Conservation (phyloP, 2,888 invertebrate genomes). For the Ennomos fuscantarius region DNA sequence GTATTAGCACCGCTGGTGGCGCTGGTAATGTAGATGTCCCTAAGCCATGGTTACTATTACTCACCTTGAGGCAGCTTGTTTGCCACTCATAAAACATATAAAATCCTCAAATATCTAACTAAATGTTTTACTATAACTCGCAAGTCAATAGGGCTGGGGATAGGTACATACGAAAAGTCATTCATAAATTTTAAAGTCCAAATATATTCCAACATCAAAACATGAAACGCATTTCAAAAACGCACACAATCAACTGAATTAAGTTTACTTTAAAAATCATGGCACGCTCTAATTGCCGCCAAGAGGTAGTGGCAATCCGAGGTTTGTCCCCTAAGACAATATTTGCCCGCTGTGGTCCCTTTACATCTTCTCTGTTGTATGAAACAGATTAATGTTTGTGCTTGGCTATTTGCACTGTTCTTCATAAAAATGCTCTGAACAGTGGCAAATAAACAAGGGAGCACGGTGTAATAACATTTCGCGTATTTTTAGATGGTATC, state of each 20-base stretch:
- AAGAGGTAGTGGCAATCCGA: conserved; percentile 61
- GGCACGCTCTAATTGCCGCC: conserved; percentile 80
- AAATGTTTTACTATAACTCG: no score
- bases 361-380: conserved; percentile 80
- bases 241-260: conserved; percentile 62
- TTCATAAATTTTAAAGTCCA: background rate
- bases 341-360: conserved; percentile 73
- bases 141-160: no score
- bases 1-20: no score
- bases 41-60: no score
- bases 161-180: no score
- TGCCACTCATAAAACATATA: no score
- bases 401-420: conserved; percentile 77
- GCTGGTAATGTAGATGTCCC: no score
- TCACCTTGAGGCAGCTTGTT: no score
- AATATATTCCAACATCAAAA: conserved; percentile 2
- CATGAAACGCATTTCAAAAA: conserved; percentile 24
- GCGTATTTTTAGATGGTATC: conserved; percentile 66
- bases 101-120: no score
- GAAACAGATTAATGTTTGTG: conserved; percentile 84
- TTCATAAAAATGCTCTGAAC: conserved; percentile 83
- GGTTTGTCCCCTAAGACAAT: conserved; percentile 80
- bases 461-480: conserved; percentile 30
- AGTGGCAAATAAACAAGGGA: conserved; percentile 71
- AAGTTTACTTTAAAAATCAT: conserved; percentile 81